Conservation (phyloP, 2,888 invertebrate genomes). For the Corbicula japonica region DNA sequence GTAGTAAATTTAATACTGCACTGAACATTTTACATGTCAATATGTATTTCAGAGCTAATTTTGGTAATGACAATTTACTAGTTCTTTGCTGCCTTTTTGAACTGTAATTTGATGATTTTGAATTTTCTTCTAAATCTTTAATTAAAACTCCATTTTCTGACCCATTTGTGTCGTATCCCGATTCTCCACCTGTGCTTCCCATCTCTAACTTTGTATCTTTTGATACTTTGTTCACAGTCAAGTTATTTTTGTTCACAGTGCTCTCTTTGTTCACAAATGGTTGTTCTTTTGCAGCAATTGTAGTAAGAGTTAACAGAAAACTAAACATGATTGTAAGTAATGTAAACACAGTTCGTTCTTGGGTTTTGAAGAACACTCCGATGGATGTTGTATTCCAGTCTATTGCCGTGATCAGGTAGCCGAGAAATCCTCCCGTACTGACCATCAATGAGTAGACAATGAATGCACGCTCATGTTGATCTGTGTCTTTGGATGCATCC, state of each 20-base stretch:
- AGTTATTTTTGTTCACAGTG: not conserved
- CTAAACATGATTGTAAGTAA: conserved; percentile 96
- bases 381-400: conserved; percentile 94
- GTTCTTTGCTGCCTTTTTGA: conserved; percentile 12
- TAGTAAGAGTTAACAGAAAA: conserved; percentile 92
- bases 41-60: conserved; percentile 16
- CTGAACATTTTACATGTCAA: conserved; percentile 50
- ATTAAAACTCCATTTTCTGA: conserved; percentile 66
- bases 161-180: conserved; percentile 83
- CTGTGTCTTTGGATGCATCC: conserved; percentile 94
- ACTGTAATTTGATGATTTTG: not conserved
- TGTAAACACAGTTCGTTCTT: conserved; percentile 96
- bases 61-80: conserved; percentile 24
- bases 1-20: conserved; percentile 53
- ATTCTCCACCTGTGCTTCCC: conserved; percentile 64
- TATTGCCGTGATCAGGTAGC: conserved; percentile 92
- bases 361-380: conserved; percentile 91
- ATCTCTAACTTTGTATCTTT: conserved; percentile 31
- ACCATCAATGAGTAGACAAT: conserved; percentile 99
- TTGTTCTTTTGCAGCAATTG: conserved; percentile 96
- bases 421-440: conserved; percentile 97
- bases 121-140: not conserved
- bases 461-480: conserved; percentile 96
- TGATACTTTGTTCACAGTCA: not conserved
- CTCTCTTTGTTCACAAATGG: conserved; percentile 88